Evolutionary conservation across 1,140 invertebrate genomes (phyloP).

Genomic region (Bombus turneri): DNA sequence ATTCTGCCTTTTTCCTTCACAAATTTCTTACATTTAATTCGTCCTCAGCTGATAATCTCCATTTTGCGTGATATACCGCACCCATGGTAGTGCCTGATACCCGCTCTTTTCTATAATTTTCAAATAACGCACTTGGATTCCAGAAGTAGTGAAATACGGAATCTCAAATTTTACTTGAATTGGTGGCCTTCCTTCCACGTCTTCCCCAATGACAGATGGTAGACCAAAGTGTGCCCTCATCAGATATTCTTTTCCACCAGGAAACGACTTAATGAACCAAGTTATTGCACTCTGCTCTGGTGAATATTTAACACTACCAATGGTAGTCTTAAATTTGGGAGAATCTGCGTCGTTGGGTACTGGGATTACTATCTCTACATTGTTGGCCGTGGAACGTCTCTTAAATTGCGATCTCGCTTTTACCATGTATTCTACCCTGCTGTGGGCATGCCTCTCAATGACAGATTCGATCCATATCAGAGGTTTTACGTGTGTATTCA

Average conservation of each 20-base stretch:
- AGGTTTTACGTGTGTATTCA: constrained; percentile 99
- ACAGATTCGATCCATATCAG: constrained; percentile 99
- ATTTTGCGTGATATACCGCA: constrained; percentile 99
- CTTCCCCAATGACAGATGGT: constrained; percentile 97
- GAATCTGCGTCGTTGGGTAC: constrained; percentile 99
- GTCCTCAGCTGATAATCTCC: constrained; percentile 99
- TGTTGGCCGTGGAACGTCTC: constrained; percentile 98
- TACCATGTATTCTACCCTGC: constrained; percentile 99
- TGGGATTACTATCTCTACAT: constrained; percentile 99
- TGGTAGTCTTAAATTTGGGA: constrained; percentile 99
- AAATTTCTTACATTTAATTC: constrained; percentile 84
- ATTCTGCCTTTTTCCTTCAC: background rate
- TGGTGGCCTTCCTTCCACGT: constrained; percentile 97
- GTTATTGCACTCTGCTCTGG: constrained; percentile 99
- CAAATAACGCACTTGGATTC: constrained; percentile 98
- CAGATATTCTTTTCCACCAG: constrained; percentile 99
- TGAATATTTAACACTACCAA: constrained; percentile 99
- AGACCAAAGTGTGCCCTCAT: constrained; percentile 99
- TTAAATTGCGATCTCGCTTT: constrained; percentile 99
- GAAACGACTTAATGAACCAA: constrained; percentile 99
- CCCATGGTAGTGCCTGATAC: constrained; percentile 99
- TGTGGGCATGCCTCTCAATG: constrained; percentile 99
- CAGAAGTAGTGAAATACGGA: constrained; percentile 99
- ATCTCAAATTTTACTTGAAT: constrained; percentile 99
- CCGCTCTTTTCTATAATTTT: constrained; percentile 99